Conservation (phyloP, 2,888 invertebrate species). For the Netelia virgata region DNA sequence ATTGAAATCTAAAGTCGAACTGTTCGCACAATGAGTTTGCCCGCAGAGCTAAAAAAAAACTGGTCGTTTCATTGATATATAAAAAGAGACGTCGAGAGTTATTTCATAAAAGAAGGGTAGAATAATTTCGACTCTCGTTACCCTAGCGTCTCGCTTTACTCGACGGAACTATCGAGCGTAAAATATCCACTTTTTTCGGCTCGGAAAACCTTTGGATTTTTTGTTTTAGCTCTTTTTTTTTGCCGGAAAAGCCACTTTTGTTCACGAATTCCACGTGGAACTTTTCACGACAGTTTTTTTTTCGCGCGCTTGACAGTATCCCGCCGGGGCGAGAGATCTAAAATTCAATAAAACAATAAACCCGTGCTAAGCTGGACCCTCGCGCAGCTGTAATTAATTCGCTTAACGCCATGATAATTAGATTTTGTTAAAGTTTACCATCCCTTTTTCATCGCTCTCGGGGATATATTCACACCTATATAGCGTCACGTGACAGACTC, state of each 20-base stretch:
- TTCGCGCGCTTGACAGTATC: neutral
- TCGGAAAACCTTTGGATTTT: neutral
- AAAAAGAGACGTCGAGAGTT: too few species aligned
- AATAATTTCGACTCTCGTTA: too few species aligned
- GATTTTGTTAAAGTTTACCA: conserved; percentile 37
- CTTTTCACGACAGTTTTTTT: conserved; percentile 12
- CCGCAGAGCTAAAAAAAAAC: too few species aligned
- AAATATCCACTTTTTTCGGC: neutral
- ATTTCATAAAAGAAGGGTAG: too few species aligned
- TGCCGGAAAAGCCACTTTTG: conserved; percentile 13
- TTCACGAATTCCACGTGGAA: neutral
- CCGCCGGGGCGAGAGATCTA: conserved; percentile 9
- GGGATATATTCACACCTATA: conserved; percentile 22
- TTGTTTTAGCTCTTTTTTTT: neutral
- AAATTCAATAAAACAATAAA: conserved; percentile 53
- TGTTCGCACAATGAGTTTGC: too few species aligned
- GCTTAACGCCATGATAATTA: conserved; percentile 52
- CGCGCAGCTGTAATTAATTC: conserved; percentile 46
- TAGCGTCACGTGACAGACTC: neutral
- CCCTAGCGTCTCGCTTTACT: neutral
- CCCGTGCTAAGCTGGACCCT: conserved; percentile 19
- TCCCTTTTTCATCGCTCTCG: neutral
- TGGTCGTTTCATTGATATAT: too few species aligned
- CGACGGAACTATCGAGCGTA: neutral
- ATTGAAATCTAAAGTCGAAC: too few species aligned